phyloP scores from a whole-genome alignment of 2,113 vertebrate species.

The Fregata magnificens region DNA sequence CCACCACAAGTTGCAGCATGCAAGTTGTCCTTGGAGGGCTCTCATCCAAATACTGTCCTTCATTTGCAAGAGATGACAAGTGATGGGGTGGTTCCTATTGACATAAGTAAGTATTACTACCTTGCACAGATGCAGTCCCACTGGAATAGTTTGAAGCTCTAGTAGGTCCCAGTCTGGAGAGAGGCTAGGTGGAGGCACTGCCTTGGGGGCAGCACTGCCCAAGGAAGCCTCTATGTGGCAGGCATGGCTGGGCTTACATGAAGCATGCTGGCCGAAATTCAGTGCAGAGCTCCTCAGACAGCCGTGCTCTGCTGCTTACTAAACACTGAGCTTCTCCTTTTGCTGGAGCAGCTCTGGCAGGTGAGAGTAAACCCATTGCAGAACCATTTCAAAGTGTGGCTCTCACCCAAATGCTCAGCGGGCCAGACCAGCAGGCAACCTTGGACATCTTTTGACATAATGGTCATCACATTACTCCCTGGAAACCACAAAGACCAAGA shows the following conservation, averaged over 20 bases:
- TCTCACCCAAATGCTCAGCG: neutral
- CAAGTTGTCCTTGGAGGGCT: neutral
- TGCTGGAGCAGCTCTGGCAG: neutral
- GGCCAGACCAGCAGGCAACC: neutral
- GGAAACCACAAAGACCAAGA: neutral
- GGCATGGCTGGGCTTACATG: neutral
- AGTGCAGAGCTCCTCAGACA: neutral
- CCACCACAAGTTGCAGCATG: neutral
- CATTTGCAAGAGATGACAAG: neutral
- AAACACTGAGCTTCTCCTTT: neutral
- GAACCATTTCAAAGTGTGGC: neutral
- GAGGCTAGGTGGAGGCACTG: neutral
- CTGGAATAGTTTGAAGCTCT: neutral
- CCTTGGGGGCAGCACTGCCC: neutral
- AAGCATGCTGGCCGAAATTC: neutral
- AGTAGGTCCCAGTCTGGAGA: neutral
- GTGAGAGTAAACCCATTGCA: neutral
- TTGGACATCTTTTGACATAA: neutral
- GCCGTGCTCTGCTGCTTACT: neutral
- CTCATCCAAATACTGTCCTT: neutral
- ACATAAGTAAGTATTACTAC: neutral
- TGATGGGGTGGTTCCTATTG: neutral
- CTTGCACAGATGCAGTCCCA: neutral
- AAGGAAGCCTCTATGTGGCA: neutral
- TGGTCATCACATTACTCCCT: neutral